A percentile compares a stretch with the other conserved stretches of the same genome.
Conservation (phyloP, 92 coral and sea anemone species). For the Muricea muricata region DNA sequence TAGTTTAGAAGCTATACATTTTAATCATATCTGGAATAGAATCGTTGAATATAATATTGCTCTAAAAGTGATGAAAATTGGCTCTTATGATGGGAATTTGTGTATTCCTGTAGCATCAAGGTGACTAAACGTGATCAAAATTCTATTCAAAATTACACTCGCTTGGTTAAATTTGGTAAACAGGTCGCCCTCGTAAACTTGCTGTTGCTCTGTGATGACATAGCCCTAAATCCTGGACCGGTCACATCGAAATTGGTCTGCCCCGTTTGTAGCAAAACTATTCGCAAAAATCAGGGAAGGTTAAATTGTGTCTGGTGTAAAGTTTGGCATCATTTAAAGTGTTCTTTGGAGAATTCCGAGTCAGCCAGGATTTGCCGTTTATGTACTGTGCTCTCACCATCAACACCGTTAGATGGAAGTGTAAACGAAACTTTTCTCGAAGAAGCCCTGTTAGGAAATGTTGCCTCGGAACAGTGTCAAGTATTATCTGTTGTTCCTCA, state of each 20-base stretch:
- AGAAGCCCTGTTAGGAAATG: conserved; percentile 4
- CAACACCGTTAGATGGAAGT: too few relatives aligned
- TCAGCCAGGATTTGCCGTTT: background rate
- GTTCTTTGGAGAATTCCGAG: background rate
- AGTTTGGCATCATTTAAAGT: background rate
- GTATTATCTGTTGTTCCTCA: conserved; percentile 45
- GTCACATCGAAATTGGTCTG: background rate
- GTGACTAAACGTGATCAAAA: too few relatives aligned
- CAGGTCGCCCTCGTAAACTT: background rate
- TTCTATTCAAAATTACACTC: too few relatives aligned
- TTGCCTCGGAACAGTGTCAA: conserved; percentile 33
- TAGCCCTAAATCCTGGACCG: background rate
- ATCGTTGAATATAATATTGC: too few relatives aligned
- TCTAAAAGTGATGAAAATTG: too few relatives aligned
- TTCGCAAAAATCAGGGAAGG: background rate
- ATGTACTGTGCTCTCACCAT: too few relatives aligned
- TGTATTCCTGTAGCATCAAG: too few relatives aligned
- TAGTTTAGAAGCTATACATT: too few relatives aligned
- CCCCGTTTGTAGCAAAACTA: background rate
- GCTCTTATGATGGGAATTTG: too few relatives aligned
- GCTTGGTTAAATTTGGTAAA: too few relatives aligned
- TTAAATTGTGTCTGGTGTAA: background rate
- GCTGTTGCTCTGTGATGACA: background rate
- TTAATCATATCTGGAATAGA: too few relatives aligned
- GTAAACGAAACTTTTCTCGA: too few relatives aligned